Percentiles rank a stretch among this genome's conserved stretches.
phyloP scores from a whole-genome alignment of 2,797 vertebrate species.

The Selene dorsalis region DNA sequence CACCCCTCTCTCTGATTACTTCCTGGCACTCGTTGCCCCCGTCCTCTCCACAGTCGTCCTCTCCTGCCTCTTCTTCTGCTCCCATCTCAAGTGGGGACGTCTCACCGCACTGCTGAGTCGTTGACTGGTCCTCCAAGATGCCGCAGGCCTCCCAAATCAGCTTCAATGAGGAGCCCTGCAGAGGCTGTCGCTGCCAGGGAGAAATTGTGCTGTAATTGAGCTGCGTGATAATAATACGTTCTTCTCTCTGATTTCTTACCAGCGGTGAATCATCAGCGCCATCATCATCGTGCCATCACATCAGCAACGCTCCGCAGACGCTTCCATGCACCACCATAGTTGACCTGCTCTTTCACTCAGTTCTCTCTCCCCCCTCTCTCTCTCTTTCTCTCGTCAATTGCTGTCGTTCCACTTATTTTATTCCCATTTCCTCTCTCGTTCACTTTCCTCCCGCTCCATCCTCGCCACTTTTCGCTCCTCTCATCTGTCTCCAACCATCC shows the following conservation, averaged over 20 bases:
- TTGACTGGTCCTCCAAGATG: slow-evolving; percentile 65
- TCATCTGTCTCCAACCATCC: slow-evolving; percentile 56
- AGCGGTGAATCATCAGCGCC: slow-evolving; percentile 78
- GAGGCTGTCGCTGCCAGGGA: slow-evolving; percentile 70
- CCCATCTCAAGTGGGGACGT: slow-evolving; percentile 65
- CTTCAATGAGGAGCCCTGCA: slow-evolving; percentile 75
- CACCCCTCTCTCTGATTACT: slow-evolving; percentile 27
- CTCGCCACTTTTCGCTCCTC: slow-evolving; percentile 32
- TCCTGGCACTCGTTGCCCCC: slow-evolving; percentile 49
- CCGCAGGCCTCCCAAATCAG: slow-evolving; percentile 78
- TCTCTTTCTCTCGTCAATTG: slow-evolving; percentile 59
- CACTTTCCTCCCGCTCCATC: slow-evolving; percentile 37
- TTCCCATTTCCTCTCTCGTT: slow-evolving; percentile 64
- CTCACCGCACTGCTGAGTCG: slow-evolving; percentile 46
- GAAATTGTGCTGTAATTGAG: slow-evolving; percentile 82
- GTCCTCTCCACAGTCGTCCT: slow-evolving; percentile 29
- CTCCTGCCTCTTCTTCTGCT: slow-evolving; percentile 42
- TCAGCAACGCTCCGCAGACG: slow-evolving; percentile 65
- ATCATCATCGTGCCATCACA: slow-evolving; percentile 76
- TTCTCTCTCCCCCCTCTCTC: neutral
- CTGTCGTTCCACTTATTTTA: slow-evolving; percentile 67
- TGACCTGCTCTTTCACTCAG: slow-evolving; percentile 62
- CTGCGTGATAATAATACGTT: slow-evolving; percentile 78
- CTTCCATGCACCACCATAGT: slow-evolving; percentile 52
- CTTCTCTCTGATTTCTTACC: slow-evolving; percentile 77